Conservation (phyloP, 2,797 vertebrate genomes). For the Apodemus agrarius region DNA sequence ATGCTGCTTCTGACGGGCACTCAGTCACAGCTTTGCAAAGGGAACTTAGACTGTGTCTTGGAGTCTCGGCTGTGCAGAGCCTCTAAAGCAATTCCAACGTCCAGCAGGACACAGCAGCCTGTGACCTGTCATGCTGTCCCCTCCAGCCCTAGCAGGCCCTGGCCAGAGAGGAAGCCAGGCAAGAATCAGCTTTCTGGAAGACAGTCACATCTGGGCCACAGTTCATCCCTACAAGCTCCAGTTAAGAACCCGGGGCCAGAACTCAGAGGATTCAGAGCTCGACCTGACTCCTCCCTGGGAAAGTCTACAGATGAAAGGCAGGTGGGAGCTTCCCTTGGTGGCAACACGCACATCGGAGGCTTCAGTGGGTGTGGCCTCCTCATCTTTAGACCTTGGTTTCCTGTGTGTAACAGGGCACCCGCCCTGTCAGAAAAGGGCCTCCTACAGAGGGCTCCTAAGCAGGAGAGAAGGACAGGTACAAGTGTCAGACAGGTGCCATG, state of each 20-base stretch:
- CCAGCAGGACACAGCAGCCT: not conserved
- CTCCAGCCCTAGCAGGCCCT: not conserved
- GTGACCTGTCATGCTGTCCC: not conserved
- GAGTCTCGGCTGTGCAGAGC: not conserved
- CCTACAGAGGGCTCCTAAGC: not conserved
- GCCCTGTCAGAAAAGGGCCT: too few relatives aligned
- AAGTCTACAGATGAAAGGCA: not conserved
- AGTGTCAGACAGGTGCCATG: not conserved
- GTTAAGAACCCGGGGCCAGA: not conserved
- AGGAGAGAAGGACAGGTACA: not conserved
- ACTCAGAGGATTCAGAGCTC: not conserved
- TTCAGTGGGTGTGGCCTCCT: not conserved
- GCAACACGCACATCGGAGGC: fast-evolving
- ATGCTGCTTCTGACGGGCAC: not conserved
- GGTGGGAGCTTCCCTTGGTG: not conserved
- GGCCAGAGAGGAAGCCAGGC: not conserved
- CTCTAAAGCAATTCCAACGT: not conserved
- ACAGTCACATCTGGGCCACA: not conserved
- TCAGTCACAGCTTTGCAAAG: not conserved
- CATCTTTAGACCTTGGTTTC: not conserved
- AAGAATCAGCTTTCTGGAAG: not conserved
- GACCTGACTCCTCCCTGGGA: not conserved
- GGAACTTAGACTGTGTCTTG: not conserved
- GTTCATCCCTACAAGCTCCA: not conserved
- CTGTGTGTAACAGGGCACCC: not conserved